Conservation (phyloP, 2,797 vertebrate genomes). For the Chromobotia macracanthus region DNA sequence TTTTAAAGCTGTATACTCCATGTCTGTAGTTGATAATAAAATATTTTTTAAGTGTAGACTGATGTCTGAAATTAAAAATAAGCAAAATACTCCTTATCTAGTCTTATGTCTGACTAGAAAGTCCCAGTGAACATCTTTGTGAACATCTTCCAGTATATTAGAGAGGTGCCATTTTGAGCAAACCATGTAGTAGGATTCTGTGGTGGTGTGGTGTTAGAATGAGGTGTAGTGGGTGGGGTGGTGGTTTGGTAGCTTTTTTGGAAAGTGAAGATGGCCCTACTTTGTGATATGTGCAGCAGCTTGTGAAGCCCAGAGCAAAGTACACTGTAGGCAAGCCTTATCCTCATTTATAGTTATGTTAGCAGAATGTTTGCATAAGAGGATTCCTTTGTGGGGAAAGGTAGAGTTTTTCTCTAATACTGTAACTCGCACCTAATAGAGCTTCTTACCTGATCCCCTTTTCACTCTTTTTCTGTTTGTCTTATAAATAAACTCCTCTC, state of each 20-base stretch:
- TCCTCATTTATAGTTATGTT: constrained; percentile 74
- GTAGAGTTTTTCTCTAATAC: constrained; percentile 71
- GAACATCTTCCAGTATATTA: background rate
- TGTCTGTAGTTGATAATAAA: background rate
- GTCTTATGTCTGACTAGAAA: background rate
- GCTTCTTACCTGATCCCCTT: constrained; percentile 45
- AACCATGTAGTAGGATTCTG: background rate
- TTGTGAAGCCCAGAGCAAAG: constrained; percentile 64
- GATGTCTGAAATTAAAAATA: background rate
- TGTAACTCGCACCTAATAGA: constrained; percentile 60
- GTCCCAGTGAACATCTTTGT: background rate
- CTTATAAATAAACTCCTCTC: constrained; percentile 30
- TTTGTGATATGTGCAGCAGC: constrained; percentile 62
- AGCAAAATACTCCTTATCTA: background rate
- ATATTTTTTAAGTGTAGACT: background rate
- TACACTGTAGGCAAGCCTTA: constrained; percentile 57
- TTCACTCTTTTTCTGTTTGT: background rate
- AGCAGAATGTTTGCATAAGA: constrained; percentile 71
- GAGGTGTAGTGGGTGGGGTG: constrained; percentile 51
- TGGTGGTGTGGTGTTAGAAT: background rate
- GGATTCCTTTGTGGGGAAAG: constrained; percentile 76
- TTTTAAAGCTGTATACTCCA: background rate
- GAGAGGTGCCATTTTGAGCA: background rate
- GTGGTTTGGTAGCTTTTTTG: constrained; percentile 52
- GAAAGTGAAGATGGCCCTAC: constrained; percentile 18